Conservation (phyloP, 2,113 vertebrate genomes). For the Sorex araneus region DNA sequence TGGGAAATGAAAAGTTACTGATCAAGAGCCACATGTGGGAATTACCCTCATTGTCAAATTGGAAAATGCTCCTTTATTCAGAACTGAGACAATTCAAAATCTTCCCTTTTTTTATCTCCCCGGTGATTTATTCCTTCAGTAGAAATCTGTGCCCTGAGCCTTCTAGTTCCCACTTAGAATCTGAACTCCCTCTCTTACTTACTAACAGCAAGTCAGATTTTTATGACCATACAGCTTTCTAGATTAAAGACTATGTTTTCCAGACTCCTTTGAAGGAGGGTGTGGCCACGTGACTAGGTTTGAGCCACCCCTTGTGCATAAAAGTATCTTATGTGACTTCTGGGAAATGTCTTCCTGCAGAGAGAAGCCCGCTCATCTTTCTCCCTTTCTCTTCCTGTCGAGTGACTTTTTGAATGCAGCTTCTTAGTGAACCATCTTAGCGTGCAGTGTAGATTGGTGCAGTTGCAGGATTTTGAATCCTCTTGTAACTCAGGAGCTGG, state of each 20-base stretch:
- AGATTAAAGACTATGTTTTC: neutral
- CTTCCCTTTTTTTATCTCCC: neutral
- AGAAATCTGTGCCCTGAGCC: neutral
- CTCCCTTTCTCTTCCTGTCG: neutral
- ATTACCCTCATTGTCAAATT: slow-evolving; percentile 21
- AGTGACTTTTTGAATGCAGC: no score
- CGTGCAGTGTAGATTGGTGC: neutral
- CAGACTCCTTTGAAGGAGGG: neutral
- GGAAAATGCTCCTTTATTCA: neutral
- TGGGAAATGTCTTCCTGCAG: neutral
- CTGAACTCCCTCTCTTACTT: neutral
- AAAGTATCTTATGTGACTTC: neutral
- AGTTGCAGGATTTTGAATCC: neutral
- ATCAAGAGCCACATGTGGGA: neutral
- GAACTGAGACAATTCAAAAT: neutral
- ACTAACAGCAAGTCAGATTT: neutral
- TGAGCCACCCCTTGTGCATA: neutral
- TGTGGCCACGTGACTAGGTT: neutral
- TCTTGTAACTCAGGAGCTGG: neutral
- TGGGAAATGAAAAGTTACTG: neutral
- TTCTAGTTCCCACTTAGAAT: neutral
- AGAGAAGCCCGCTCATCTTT: neutral
- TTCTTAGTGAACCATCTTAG: neutral
- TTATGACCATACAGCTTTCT: neutral
- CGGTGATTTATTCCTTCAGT: neutral